Percentiles rank a stretch among this genome's conserved stretches.
phyloP scores from a whole-genome alignment of 2,888 invertebrate species.

The Meghimatium bilineatum region DNA sequence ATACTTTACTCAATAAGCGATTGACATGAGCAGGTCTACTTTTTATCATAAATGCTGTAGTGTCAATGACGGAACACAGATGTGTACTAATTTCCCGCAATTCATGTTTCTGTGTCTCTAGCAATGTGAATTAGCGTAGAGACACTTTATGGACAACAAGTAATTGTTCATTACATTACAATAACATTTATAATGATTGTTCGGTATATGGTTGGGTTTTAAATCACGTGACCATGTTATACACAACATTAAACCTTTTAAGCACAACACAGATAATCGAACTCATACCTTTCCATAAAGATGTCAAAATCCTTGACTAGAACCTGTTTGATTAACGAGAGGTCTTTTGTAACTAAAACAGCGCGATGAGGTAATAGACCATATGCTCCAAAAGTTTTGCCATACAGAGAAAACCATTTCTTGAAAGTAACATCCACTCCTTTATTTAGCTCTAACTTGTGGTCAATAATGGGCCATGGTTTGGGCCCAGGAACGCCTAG shows the following conservation, averaged over 20 bases:
- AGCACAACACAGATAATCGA: background rate
- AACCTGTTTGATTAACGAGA: constrained; percentile 11
- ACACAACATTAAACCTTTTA: too few species aligned
- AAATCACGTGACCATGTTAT: too few species aligned
- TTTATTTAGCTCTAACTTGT: constrained; percentile 5
- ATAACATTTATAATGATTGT: too few species aligned
- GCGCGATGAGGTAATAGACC: constrained; percentile 21
- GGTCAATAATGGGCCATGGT: constrained; percentile 34
- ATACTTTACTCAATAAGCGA: too few species aligned
- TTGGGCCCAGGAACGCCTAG: constrained; percentile 33
- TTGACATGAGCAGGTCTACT: too few species aligned
- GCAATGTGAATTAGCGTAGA: too few species aligned
- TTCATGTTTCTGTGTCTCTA: too few species aligned
- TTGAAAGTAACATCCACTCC: constrained; percentile 2
- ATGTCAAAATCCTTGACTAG: constrained; percentile 39
- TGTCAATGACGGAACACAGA: too few species aligned
- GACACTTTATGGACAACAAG: background rate
- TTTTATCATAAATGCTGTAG: too few species aligned
- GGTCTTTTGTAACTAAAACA: constrained; percentile 27
- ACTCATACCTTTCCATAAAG: constrained; percentile 11
- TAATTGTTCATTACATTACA: background rate
- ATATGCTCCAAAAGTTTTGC: constrained; percentile 24
- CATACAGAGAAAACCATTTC: constrained; percentile 30
- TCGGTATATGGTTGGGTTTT: too few species aligned
- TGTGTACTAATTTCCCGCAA: too few species aligned